Evolutionary conservation across 2,888 invertebrate genomes (phyloP), one percentile per base, ranked within the genome.

Genomic region (Selenia dentaria): DNA sequence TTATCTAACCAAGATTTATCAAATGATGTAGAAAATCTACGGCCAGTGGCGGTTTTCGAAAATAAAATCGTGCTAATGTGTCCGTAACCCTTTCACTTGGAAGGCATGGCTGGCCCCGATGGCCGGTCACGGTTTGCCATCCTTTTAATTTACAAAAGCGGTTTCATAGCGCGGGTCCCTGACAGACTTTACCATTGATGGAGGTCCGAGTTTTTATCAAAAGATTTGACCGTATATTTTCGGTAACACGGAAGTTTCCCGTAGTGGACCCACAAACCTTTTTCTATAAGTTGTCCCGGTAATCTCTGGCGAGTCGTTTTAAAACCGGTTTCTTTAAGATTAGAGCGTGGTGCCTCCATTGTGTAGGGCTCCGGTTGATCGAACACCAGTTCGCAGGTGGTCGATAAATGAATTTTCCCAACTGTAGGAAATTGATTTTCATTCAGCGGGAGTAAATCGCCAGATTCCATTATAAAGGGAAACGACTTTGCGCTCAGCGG

Each of bases 401-500:
- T 71, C 76, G 69, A 74, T 74, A 74, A 74, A 76, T 72, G 72
- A 75, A 74, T 74, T 79, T 76, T 75, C 67, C 63, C 66, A 67
- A 69, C 67, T 62, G 63, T 64, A 62, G 64, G 66, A 74, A 79
- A 79, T 82, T 78, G 74, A 77, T 81, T 82, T 79, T 70, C 70
- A 72, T 76, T 78, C 70, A 70, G 56, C 57, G 39, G 20, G 24
- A 67, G 69, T 69, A 72, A 68, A 71, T 67, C 57, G 58, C 51
- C 51, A 54, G 66, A 62, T 67, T 62, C 55, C 45, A 61, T 69
- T 70, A 63, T 64, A 46, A 56, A 46, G 49, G 56, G 57, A 60
- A 62, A 54, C 44, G 62, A 54, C 54, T 51, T 57, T 42, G 27
- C 36, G 50, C 54, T 56, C 46, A 48, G 59, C 48, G 43, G 20